Conservation (phyloP, 2,797 vertebrate species). For the Chrosomus eos region DNA sequence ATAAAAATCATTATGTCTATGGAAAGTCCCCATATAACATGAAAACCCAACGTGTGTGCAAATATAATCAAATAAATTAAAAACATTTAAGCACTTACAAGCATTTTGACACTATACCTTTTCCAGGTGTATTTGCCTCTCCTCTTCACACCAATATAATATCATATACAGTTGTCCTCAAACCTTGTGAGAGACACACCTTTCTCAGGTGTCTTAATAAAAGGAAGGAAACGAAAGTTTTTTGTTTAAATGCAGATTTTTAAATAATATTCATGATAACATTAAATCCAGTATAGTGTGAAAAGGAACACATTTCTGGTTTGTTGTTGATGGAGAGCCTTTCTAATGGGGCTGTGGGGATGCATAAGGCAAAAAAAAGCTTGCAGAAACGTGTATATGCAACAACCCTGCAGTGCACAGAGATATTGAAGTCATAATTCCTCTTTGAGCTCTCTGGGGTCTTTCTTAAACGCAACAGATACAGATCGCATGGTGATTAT, state of each 20-base stretch:
- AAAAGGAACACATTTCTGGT: not conserved
- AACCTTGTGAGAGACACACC: too few relatives aligned
- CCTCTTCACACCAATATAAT: too few relatives aligned
- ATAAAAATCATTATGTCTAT: too few relatives aligned
- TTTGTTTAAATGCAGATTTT: not conserved
- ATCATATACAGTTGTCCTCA: too few relatives aligned
- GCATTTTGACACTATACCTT: too few relatives aligned
- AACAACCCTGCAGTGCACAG: not conserved
- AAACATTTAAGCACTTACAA: too few relatives aligned
- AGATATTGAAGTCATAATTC: conserved; percentile 8
- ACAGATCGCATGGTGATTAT: not conserved
- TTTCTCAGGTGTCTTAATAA: too few relatives aligned
- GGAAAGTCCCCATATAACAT: too few relatives aligned
- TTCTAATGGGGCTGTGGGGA: not conserved
- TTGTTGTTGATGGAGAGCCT: not conserved
- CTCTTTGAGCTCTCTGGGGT: not conserved
- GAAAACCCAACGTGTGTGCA: too few relatives aligned
- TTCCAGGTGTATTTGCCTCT: too few relatives aligned
- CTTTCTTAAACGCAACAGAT: conserved; percentile 3
- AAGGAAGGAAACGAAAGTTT: not conserved
- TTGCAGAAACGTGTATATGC: not conserved
- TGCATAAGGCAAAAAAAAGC: not conserved
- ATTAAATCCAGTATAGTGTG: not conserved
- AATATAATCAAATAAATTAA: too few relatives aligned
- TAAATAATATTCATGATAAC: not conserved